phyloP scores from a whole-genome alignment of 2,888 invertebrate genomes.

The Elegia similella region DNA sequence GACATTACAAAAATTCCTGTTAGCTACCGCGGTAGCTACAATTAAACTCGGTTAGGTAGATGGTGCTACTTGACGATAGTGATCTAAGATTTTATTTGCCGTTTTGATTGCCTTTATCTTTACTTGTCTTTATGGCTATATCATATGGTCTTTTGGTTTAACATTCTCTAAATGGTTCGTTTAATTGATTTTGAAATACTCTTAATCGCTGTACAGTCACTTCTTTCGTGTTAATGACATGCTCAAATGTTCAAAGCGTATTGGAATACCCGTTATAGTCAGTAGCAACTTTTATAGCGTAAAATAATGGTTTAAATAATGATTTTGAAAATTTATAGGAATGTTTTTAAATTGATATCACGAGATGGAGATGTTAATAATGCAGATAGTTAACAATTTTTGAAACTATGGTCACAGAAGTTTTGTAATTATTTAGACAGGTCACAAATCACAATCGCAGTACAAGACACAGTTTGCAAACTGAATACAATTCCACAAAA shows the following conservation, averaged over 20 bases:
- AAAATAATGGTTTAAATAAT: too few species aligned
- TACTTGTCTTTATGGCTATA: conserved; percentile 1
- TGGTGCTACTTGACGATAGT: conserved; percentile 22
- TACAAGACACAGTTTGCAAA: not conserved
- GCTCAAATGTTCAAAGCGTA: not conserved
- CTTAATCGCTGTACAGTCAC: not conserved
- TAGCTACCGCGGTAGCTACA: conserved; percentile 39
- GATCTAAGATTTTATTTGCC: conserved; percentile 16
- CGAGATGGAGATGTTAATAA: too few species aligned
- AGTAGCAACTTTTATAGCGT: too few species aligned
- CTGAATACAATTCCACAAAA: conserved; percentile 34
- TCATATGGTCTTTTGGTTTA: not conserved
- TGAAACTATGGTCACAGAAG: too few species aligned
- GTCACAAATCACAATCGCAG: conserved; percentile 1
- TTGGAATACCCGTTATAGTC: too few species aligned
- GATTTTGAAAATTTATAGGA: too few species aligned
- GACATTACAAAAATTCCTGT: conserved; percentile 52
- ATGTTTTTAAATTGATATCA: too few species aligned
- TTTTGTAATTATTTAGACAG: not conserved
- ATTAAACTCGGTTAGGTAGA: conserved; percentile 26
- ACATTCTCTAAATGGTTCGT: not conserved
- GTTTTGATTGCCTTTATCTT: not conserved
- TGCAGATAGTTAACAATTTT: too few species aligned
- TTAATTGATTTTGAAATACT: not conserved
- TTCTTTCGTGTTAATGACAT: not conserved